These are phyloP conservation scores for Lagria hirta DNA, from an alignment of 2,888 invertebrate genomes.

Conservation along the genomic window DNA sequence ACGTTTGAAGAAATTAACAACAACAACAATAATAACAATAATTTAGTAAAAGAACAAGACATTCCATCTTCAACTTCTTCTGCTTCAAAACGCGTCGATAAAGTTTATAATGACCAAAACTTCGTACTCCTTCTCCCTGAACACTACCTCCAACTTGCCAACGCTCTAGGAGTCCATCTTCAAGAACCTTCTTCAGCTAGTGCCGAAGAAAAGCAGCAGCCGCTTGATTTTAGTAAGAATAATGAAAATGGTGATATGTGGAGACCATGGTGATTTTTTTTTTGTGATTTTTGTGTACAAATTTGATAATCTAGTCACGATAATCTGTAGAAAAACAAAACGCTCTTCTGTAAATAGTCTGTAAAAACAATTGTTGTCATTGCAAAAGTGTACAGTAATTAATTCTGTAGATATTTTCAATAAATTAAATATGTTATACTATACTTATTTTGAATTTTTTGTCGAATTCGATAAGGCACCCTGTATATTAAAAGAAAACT, in stretches of 20 bases:
- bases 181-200: conserved; percentile 41
- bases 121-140: conserved; percentile 64
- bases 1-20: conserved; percentile 49
- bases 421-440: too few relatives aligned
- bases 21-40: conserved; percentile 26
- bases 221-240: conserved; percentile 57
- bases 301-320: neutral
- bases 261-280: conserved; percentile 56
- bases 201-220: conserved; percentile 51
- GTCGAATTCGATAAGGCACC: too few relatives aligned
- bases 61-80: conserved; percentile 1
- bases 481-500: too few relatives aligned
- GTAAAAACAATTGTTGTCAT: too few relatives aligned
- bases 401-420: too few relatives aligned
- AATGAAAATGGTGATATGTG: conserved; percentile 56
- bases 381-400: too few relatives aligned
- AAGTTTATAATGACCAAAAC: conserved; percentile 62
- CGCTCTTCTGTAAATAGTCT: too few relatives aligned
- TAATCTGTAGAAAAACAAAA: too few relatives aligned
- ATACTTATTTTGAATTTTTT: too few relatives aligned
- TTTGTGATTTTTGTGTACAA: neutral
- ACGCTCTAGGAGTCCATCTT: conserved; percentile 55
- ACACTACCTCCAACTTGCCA: conserved; percentile 63
- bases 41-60: conserved; percentile 21
- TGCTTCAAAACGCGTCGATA: conserved; percentile 39